Evolutionary conservation across 2,797 vertebrate genomes (phyloP), one percentile per base, ranked within the genome.

Genomic region (Steatocranus sp.): DNA sequence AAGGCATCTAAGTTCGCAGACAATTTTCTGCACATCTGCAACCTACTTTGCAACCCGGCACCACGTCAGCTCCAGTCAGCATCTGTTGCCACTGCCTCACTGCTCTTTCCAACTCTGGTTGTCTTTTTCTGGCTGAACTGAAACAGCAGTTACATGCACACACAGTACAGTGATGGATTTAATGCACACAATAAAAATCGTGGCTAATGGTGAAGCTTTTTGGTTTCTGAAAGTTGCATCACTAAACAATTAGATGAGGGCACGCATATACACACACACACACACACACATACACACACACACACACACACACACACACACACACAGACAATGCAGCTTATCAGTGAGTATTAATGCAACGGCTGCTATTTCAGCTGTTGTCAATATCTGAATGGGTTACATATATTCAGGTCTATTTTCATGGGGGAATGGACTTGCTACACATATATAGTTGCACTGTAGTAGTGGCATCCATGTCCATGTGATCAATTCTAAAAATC

Each of bases 151-250:
- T 23, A 23, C 12, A 46, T 27, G 9, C 11, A 2, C 38, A 46
- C 23, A 63, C 34, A 41, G 49, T 20, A 27, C 49, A 53, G 34
- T 15, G n/a, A 43, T 54, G 18, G 3, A 76, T 49, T 12, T 36
- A 63, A 36, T 2, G 32, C 32, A 63, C 32, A 20, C 1, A 36
- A 1, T 63, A 36, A 63, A 36, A 63, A 36, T 36, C 0, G 2
- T 5, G 34, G 8, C 27, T 53, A 30, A 50, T 6, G 53, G 20
- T 32, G 17, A 46, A 77, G 38, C 61, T 49, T 49, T 50, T 81
- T 17, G 2, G 56, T 81, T 78, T 76, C 78, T 34, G 9, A 43
- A 34, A 20, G 25, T 76, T 84, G 46, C 61, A 76, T 76, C 86
- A 79, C 23, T 14, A 6, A n/a, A n/a, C 54, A 11, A 11, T 38